These are phyloP conservation scores for Chrysocyon brachyurus DNA, from an alignment of 2,797 vertebrate genomes.

Conservation along the genomic window DNA sequence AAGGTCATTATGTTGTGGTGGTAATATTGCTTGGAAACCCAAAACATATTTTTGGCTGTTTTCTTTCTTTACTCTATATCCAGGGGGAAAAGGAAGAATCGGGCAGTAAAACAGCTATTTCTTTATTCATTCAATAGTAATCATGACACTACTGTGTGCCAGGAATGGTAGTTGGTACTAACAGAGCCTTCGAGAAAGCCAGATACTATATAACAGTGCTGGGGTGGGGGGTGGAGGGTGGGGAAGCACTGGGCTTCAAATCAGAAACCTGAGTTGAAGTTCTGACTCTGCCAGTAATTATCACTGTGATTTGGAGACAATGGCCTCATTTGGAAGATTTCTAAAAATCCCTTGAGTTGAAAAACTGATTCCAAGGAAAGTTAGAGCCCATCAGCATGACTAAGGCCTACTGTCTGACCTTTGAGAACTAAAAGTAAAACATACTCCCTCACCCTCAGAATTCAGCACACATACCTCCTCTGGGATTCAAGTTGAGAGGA, in stretches of 20 bases:
- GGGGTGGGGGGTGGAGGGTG: not conserved
- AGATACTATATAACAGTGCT: not conserved
- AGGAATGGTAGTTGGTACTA: not conserved
- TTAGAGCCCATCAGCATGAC: constrained; percentile 69
- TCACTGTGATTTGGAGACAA: constrained; percentile 58
- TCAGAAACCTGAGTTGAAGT: constrained; percentile 30
- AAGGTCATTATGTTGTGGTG: constrained; percentile 34
- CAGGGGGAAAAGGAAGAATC: not conserved
- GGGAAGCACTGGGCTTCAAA: not conserved
- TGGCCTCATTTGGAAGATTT: constrained; percentile 61
- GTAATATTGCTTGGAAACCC: constrained; percentile 12
- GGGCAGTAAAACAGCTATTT: not conserved
- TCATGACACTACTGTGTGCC: not conserved
- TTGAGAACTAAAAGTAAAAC: constrained; percentile 75
- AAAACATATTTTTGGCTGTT: not conserved
- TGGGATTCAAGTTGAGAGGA: constrained; percentile 59
- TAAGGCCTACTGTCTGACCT: constrained; percentile 67
- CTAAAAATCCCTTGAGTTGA: constrained; percentile 41
- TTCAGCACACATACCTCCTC: constrained; percentile 23
- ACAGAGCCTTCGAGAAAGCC: not conserved
- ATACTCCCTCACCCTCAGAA: constrained; percentile 58
- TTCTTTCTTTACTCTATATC: not conserved
- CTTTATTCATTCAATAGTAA: not conserved
- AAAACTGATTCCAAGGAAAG: constrained; percentile 51
- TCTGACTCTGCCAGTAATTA: constrained; percentile 50